Evolutionary conservation across 2,113 vertebrate genomes (phyloP).

Genomic region (Ailuropoda melanoleuca): DNA sequence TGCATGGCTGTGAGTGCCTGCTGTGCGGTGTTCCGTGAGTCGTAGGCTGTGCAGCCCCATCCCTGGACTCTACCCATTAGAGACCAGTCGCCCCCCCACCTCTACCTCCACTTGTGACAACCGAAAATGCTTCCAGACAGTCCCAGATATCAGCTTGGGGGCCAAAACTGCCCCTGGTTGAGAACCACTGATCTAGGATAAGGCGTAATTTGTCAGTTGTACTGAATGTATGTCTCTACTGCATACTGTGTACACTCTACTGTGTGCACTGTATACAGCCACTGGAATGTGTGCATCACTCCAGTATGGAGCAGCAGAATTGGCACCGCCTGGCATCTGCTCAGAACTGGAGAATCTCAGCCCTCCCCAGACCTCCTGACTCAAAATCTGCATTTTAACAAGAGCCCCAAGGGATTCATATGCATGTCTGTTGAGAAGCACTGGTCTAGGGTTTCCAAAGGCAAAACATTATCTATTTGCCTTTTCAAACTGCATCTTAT

Average conservation of each 20-base stretch:
- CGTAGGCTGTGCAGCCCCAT: neutral
- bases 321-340: neutral
- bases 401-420: neutral
- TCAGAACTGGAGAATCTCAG: neutral
- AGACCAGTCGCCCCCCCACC: neutral
- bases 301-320: neutral
- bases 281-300: neutral
- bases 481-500: neutral
- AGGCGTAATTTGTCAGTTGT: neutral
- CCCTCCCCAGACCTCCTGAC: neutral
- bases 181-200: neutral
- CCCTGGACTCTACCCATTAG: neutral
- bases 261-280: too few relatives aligned
- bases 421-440: neutral
- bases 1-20: neutral
- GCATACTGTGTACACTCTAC: neutral
- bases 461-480: neutral
- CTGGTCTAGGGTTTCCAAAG: conserved; percentile 56
- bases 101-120: neutral
- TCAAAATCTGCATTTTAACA: conserved; percentile 26
- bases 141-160: neutral
- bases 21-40: neutral
- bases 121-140: neutral
- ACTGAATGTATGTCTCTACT: neutral
- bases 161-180: neutral